Evolutionary conservation across 2,888 invertebrate genomes (phyloP).

Genomic region (Folsomia manolachei): DNA sequence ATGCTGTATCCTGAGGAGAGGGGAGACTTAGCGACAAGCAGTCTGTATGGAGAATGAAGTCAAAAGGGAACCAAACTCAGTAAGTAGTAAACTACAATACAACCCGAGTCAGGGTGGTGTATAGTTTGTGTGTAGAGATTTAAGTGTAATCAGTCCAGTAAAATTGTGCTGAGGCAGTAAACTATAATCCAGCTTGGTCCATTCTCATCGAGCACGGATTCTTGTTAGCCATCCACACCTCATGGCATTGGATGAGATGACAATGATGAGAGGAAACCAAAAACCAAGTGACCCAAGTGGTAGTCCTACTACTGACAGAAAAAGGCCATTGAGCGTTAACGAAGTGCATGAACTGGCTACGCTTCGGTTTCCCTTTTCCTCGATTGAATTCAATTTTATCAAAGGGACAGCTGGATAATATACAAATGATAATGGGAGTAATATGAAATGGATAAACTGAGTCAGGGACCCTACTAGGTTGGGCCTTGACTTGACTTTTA

Average conservation of each 20-base stretch:
- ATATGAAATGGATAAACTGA: conserved; percentile 18
- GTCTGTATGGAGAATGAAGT: too few relatives aligned
- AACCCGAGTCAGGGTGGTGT: too few relatives aligned
- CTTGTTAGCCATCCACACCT: neutral
- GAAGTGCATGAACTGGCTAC: conserved; percentile 13
- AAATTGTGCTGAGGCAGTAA: too few relatives aligned
- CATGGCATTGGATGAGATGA: neutral
- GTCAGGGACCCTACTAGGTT: too few relatives aligned
- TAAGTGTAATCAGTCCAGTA: too few relatives aligned
- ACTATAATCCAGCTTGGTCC: too few relatives aligned
- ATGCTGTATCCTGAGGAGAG: too few relatives aligned
- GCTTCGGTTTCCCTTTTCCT: conserved; percentile 15
- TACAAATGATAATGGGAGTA: conserved; percentile 16
- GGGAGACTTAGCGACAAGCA: too few relatives aligned
- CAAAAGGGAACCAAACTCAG: too few relatives aligned
- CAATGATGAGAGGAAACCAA: neutral
- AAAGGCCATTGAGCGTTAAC: conserved; percentile 11
- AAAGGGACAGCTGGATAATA: conserved; percentile 13
- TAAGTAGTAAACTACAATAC: too few relatives aligned
- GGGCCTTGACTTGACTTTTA: neutral
- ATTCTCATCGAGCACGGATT: neutral
- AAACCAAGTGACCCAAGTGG: neutral
- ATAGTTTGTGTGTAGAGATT: too few relatives aligned
- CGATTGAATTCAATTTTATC: neutral
- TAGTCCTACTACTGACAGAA: neutral